Evolutionary conservation across 2,113 vertebrate genomes (phyloP).

Genomic region (Galeopterus variegatus): DNA sequence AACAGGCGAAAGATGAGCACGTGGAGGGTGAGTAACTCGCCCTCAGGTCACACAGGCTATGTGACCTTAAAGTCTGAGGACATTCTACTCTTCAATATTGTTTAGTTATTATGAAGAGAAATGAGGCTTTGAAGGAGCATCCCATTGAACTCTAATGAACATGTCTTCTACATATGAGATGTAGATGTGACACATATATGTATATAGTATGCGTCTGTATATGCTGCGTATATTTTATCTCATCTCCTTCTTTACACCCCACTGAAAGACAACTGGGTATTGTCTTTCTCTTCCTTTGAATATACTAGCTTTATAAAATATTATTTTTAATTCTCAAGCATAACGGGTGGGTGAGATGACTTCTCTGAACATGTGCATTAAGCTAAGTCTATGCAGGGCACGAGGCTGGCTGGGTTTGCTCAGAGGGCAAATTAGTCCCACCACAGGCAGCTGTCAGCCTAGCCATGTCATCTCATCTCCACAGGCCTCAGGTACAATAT

Average conservation of each 20-base stretch:
- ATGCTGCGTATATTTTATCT: conserved; percentile 3
- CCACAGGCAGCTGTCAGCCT: neutral
- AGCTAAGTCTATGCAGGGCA: neutral
- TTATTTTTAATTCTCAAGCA: conserved; percentile 48
- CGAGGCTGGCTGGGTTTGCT: neutral
- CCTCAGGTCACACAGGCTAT: neutral
- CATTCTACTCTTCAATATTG: neutral
- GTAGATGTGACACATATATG: no score
- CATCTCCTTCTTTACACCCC: neutral
- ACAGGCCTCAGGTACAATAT: neutral
- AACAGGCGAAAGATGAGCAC: neutral
- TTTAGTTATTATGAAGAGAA: conserved; percentile 13
- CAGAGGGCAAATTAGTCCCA: neutral
- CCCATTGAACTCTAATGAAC: neutral
- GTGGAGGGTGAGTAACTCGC: neutral
- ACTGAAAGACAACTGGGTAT: neutral
- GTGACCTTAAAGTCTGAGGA: neutral
- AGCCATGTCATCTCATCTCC: neutral
- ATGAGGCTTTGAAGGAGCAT: neutral
- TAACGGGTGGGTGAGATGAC: neutral
- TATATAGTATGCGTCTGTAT: neutral
- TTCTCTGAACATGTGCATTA: neutral
- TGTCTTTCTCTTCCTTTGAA: conserved; percentile 35
- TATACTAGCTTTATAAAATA: neutral
- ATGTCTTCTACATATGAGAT: neutral